Conservation (phyloP, 2,113 vertebrate species). For the Loxodonta africana region DNA sequence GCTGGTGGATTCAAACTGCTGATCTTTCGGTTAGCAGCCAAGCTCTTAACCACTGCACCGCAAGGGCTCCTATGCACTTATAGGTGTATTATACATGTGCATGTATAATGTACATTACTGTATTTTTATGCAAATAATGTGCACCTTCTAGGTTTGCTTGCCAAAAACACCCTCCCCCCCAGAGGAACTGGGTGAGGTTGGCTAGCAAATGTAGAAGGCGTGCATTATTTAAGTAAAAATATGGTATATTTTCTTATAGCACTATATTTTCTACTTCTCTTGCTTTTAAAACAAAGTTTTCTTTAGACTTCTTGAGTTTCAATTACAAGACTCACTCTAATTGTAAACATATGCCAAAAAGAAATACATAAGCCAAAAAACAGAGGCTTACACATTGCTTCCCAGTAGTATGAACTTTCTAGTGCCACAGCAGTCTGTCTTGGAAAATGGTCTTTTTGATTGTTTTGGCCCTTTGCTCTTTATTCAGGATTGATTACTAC, state of each 20-base stretch:
- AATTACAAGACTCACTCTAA: constrained; percentile 38
- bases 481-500: constrained; percentile 29
- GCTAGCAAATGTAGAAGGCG: no score
- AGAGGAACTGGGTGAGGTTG: no score
- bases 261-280: constrained; percentile 21
- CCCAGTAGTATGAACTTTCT: constrained; percentile 2
- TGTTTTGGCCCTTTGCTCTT: constrained; percentile 40
- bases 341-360: constrained; percentile 17
- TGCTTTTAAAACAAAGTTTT: constrained; percentile 56
- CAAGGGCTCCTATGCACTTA: not conserved
- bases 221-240: no score
- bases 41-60: no score
- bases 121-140: no score
- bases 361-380: not conserved
- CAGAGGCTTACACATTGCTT: constrained; percentile 11
- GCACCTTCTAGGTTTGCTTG: no score
- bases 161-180: no score
- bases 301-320: constrained; percentile 40
- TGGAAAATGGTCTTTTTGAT: constrained; percentile 12
- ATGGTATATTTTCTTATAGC: not conserved
- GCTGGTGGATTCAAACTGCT: no score
- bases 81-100: not conserved
- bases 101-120: not conserved
- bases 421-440: not conserved
- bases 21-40: no score